Evolutionary conservation across 1,140 invertebrate genomes (phyloP).

Genomic region (Drosophila repletoides): DNA sequence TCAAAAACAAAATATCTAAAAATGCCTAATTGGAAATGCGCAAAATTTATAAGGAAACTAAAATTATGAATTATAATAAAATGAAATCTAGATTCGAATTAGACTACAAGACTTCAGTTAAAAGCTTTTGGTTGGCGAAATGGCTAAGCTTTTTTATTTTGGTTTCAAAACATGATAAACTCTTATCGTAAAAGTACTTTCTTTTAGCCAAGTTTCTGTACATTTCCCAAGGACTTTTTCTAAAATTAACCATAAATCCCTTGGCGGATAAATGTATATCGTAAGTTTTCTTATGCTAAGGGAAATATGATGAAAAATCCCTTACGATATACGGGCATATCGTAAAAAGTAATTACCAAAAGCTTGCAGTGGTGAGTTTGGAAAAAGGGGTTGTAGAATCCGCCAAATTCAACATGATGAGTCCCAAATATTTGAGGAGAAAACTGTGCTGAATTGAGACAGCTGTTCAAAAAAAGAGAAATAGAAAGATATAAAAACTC

Average conservation of each 20-base stretch:
- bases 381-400: background rate
- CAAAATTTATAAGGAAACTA: no score
- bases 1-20: no score
- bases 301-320: slow-evolving; percentile 4
- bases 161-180: background rate
- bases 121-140: no score
- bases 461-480: no score
- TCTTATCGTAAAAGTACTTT: background rate
- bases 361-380: background rate
- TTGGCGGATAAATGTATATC: background rate
- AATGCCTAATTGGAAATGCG: no score
- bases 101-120: no score
- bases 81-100: no score
- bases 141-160: background rate
- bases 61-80: no score
- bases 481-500: background rate
- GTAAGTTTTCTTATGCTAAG: background rate
- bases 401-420: background rate
- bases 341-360: background rate
- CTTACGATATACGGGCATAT: background rate
- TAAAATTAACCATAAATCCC: background rate
- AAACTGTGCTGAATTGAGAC: no score
- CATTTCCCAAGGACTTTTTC: background rate
- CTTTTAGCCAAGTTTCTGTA: background rate
- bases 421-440: no score